Conservation (phyloP, 2,888 invertebrate genomes). For the Eutolmus rufibarbis region DNA sequence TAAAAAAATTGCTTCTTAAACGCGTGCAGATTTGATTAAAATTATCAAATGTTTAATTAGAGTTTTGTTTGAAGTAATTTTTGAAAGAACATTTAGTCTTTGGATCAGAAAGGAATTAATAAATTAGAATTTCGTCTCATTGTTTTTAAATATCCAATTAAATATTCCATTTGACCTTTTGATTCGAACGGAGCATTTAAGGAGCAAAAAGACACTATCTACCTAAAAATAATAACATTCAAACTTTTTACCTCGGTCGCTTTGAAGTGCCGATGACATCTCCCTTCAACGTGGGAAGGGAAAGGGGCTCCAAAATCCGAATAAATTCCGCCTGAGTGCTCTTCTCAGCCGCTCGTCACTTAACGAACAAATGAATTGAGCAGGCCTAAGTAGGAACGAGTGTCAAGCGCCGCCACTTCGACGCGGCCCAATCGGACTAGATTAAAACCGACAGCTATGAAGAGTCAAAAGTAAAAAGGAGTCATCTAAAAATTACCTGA, state of each 20-base stretch:
- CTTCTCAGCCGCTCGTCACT: neutral
- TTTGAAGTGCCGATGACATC: neutral
- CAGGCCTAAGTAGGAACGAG: conserved; percentile 13
- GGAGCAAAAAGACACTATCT: too few relatives aligned
- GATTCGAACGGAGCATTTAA: too few relatives aligned
- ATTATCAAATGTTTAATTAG: too few relatives aligned
- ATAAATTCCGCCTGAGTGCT: conserved; percentile 27
- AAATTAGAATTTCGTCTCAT: too few relatives aligned
- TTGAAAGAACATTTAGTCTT: too few relatives aligned
- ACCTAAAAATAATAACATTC: neutral
- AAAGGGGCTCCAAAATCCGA: neutral
- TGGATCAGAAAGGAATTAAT: too few relatives aligned
- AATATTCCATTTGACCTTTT: too few relatives aligned
- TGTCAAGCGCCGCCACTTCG: conserved; percentile 10
- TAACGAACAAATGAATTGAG: neutral
- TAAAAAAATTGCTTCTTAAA: too few relatives aligned
- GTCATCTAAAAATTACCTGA: neutral
- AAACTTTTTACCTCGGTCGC: neutral
- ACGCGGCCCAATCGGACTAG: neutral
- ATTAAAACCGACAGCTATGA: conserved; percentile 4
- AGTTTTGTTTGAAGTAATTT: too few relatives aligned
- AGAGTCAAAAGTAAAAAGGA: neutral
- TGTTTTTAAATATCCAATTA: too few relatives aligned
- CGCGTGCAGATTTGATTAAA: too few relatives aligned
- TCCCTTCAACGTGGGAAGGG: neutral